Evolutionary conservation across 2,888 invertebrate species (phyloP).

Genomic region (Nycteola revayana): DNA sequence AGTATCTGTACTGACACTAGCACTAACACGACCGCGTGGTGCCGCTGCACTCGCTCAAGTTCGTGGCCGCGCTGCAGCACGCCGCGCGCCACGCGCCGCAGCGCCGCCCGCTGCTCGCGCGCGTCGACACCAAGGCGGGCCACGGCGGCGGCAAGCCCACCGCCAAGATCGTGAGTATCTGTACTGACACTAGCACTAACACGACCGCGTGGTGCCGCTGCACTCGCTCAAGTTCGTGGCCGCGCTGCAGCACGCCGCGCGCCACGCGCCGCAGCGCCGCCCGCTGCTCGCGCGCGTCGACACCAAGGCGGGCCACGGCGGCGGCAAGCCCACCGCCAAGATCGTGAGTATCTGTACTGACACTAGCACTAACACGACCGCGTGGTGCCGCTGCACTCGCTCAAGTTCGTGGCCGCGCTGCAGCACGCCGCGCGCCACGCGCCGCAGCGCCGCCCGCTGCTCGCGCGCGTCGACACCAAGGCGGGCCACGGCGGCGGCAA

Average conservation of each 20-base stretch:
- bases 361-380: slow-evolving; percentile 83
- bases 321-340: slow-evolving; percentile 97
- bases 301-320: slow-evolving; percentile 97
- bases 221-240: slow-evolving; percentile 98
- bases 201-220: slow-evolving; percentile 96
- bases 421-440: not conserved
- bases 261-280: not conserved
- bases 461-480: slow-evolving; percentile 88
- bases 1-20: slow-evolving; percentile 36
- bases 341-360: slow-evolving; percentile 80
- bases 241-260: slow-evolving; percentile 28
- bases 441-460: not conserved
- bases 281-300: slow-evolving; percentile 78
- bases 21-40: slow-evolving; percentile 91
- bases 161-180: slow-evolving; percentile 89
- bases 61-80: slow-evolving; percentile 83
- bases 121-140: slow-evolving; percentile 95
- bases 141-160: slow-evolving; percentile 98
- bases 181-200: not conserved
- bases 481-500: slow-evolving; percentile 98
- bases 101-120: not conserved
- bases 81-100: not conserved
- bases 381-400: slow-evolving; percentile 97
- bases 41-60: slow-evolving; percentile 97
- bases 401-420: slow-evolving; percentile 91